Percentiles rank a stretch among this genome's conserved stretches.
Evolutionary conservation across 2,113 vertebrate genomes (phyloP).

Genomic region (Microtus pennsylvanicus): DNA sequence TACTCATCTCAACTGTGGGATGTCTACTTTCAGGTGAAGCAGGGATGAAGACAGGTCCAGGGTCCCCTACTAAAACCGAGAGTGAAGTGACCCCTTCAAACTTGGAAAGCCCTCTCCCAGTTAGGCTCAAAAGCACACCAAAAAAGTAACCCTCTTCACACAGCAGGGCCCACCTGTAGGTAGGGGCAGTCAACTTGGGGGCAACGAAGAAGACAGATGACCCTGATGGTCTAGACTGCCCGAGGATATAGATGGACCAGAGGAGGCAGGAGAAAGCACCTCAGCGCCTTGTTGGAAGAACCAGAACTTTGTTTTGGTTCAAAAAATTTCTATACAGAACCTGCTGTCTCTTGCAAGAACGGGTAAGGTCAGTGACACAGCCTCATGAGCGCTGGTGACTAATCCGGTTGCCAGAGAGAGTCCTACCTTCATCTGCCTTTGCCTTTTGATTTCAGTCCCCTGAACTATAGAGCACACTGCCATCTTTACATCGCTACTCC

Average conservation of each 20-base stretch:
- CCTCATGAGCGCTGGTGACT: neutral
- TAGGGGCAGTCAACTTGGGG: too few species aligned
- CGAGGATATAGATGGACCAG: rapidly evolving
- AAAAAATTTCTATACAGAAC: neutral
- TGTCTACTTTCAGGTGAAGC: neutral
- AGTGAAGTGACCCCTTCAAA: neutral
- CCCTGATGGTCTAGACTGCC: rapidly evolving
- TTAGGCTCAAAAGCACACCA: neutral
- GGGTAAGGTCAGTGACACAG: rapidly evolving
- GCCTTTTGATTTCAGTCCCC: neutral
- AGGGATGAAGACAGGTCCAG: rapidly evolving
- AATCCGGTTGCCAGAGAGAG: rapidly evolving
- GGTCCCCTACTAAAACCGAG: neutral
- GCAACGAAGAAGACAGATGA: neutral
- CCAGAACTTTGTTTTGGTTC: neutral
- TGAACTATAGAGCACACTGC: rapidly evolving
- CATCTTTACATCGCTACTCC: neutral
- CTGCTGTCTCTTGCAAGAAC: neutral
- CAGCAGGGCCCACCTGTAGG: neutral
- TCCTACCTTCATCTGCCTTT: neutral
- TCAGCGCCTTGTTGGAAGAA: neutral
- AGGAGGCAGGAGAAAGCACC: neutral
- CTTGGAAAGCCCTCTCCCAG: neutral
- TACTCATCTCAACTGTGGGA: neutral
- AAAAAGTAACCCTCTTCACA: rapidly evolving